Evolutionary conservation across 2,888 invertebrate genomes (phyloP).

Genomic region (Hemaris fuciformis): DNA sequence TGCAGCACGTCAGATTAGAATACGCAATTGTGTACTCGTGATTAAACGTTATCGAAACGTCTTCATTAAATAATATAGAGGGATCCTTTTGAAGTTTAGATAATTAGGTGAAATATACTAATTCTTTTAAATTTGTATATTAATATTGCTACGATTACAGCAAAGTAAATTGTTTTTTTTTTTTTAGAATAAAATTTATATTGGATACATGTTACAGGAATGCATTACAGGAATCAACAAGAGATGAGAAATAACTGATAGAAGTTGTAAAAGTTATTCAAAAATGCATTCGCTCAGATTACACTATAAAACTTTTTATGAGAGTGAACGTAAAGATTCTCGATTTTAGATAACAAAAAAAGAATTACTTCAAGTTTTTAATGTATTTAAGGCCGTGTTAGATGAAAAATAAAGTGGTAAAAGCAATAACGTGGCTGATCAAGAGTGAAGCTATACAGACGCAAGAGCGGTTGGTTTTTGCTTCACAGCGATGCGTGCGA

Average conservation of each 20-base stretch:
- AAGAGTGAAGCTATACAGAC: conserved; percentile 37
- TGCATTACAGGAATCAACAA: too few relatives aligned
- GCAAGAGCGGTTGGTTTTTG: conserved; percentile 57
- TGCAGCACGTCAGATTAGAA: background rate
- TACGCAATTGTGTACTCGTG: background rate
- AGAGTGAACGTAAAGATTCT: background rate
- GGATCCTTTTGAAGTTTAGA: too few relatives aligned
- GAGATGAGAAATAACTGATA: background rate
- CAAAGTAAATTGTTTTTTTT: too few relatives aligned
- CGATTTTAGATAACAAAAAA: background rate
- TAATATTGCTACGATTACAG: too few relatives aligned
- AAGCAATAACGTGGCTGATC: conserved; percentile 33
- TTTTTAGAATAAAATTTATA: too few relatives aligned
- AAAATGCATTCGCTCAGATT: background rate
- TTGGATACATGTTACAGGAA: too few relatives aligned
- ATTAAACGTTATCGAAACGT: too few relatives aligned
- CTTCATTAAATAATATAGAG: too few relatives aligned
- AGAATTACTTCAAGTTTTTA: background rate
- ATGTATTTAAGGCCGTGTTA: background rate
- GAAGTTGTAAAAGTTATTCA: background rate
- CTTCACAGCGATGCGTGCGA: conserved; percentile 60
- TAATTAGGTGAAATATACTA: too few relatives aligned
- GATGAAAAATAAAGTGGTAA: conserved; percentile 15
- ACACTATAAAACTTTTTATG: background rate
- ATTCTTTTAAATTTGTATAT: too few relatives aligned